Base-by-base conservation (phyloP, 1,140 invertebrate genomes). In the Leguminivora glycinivorella region DNA sequence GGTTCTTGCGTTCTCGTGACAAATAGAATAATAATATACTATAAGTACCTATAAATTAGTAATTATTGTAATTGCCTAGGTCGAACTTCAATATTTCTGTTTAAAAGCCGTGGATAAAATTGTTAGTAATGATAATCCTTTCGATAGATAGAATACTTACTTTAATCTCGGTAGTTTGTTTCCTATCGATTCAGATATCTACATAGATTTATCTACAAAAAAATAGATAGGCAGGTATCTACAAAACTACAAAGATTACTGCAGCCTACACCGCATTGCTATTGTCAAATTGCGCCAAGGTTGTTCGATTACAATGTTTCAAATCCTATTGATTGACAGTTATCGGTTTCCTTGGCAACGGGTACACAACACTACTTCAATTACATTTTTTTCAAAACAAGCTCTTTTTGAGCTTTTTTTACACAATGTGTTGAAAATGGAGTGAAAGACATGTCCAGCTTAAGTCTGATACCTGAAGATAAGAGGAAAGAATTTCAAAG, bases 391-490 rank as follows among this genome's bases (percentile, higher is more conserved):
- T 29, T 63, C 26, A 29, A 63, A 63, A 63, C 25, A 63, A 26
- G 60, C 77, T 75, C 75, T 40, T 75, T 75, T 80, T 78, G 75
- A 80, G 71, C 67, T 26, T 60, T 17, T 47, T 76, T 75, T 74
- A 63, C 74, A 71, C 82, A 83, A 80, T 80, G 69, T 82, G 70
- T 73, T 67, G 56, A 80, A 72, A 81, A 86, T 87, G 84, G 74
- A 67, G 69, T 75, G 26, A 40, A 70, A 73, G 85, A 58, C 40
- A 92, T 92, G 91, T 91, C 91, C 79, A 85, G 87, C 71, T 72
- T 91, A 69, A 91, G 87, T 85, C 78, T 92, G 47, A 82, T 87
- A 58, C 92, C 86, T 58, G 89, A 87, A 82, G 90, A 82, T 85
- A 92, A 83, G 89, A 83, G 83, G 82, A 92, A 84, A 70, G 90